Evolutionary conservation across 2,888 invertebrate species (phyloP).

Genomic region (Omphaloscelis lunosa): DNA sequence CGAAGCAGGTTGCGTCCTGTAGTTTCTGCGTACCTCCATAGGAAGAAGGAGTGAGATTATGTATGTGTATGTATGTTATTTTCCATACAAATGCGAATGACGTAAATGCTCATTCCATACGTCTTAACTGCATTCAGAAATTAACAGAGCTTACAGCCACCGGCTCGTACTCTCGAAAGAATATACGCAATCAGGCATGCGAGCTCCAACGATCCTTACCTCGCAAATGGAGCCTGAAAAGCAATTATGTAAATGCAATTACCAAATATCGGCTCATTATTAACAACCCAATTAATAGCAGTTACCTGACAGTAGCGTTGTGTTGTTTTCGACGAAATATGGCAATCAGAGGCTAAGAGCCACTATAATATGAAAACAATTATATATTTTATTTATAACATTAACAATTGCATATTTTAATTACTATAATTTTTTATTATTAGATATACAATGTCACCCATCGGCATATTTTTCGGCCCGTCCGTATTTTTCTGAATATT

Average conservation of each 20-base stretch:
- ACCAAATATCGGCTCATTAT: conserved; percentile 49
- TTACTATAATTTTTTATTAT: too few relatives aligned
- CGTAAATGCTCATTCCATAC: background rate
- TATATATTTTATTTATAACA: too few relatives aligned
- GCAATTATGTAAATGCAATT: conserved; percentile 54
- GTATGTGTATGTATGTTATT: background rate
- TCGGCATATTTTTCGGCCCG: too few relatives aligned
- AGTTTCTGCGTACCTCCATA: too few relatives aligned
- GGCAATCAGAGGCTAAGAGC: background rate
- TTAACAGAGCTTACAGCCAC: background rate
- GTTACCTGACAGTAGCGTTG: background rate
- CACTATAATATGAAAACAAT: background rate
- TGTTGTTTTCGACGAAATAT: background rate
- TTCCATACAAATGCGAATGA: background rate
- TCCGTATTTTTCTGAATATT: too few relatives aligned
- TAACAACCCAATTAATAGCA: conserved; percentile 40
- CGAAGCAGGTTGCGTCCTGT: background rate
- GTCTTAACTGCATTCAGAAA: background rate
- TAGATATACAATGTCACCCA: too few relatives aligned
- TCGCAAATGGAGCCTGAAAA: conserved; percentile 44
- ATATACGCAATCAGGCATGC: conserved; percentile 17
- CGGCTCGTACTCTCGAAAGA: conserved; percentile 10
- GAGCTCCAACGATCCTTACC: conserved; percentile 28
- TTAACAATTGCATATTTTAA: too few relatives aligned
- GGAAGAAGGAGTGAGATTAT: too few relatives aligned